Conservation (phyloP, 2,113 vertebrate genomes). For the Aptenodytes forsteri region DNA sequence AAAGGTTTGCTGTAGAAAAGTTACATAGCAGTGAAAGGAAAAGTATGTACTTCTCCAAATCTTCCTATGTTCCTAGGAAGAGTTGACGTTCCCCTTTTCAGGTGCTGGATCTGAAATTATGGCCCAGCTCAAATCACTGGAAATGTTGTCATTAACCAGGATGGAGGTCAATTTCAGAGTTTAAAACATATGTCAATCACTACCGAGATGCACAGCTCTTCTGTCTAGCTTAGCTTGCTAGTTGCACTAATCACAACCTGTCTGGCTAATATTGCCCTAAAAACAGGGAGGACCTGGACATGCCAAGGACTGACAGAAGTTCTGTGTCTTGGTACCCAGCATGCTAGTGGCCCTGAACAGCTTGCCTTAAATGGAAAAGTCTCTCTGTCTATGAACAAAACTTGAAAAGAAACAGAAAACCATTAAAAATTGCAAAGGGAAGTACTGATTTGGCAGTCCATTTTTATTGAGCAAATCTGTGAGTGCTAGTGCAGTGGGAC, state of each 20-base stretch:
- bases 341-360: neutral
- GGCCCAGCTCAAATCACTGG: neutral
- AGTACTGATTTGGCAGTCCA: neutral
- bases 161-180: neutral
- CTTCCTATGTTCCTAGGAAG: neutral
- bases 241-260: neutral
- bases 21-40: neutral
- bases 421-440: neutral
- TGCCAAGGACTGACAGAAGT: neutral
- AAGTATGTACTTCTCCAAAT: neutral
- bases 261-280: neutral
- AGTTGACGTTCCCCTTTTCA: neutral
- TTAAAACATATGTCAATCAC: neutral
- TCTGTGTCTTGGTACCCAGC: neutral
- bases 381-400: neutral
- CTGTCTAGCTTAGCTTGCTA: neutral
- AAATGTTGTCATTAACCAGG: neutral
- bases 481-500: neutral
- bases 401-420: neutral
- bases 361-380: neutral
- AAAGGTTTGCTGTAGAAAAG: neutral
- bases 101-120: neutral
- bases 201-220: neutral
- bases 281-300: neutral
- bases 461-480: neutral